Conservation (phyloP, 1,140 invertebrate species). For the Anagrus nilaparvatae region DNA sequence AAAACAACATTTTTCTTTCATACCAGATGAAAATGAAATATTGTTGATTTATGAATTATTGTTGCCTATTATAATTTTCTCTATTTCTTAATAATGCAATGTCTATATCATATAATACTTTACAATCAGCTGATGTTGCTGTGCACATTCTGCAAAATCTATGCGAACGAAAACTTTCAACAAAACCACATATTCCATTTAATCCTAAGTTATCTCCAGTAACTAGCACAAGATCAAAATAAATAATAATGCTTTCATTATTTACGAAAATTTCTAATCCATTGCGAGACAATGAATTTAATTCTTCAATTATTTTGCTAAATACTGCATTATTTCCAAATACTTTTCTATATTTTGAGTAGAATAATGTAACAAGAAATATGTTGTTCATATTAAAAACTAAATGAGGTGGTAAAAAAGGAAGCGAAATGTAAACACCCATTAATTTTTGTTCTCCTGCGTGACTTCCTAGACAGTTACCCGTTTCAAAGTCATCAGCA, state of each 20-base stretch:
- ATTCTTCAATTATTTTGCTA: constrained; percentile 13
- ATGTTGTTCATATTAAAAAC: constrained; percentile 6
- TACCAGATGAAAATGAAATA: constrained; percentile 17
- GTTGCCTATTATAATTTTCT: too few species aligned
- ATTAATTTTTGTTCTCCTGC: constrained; percentile 13
- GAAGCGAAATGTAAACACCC: constrained; percentile 8
- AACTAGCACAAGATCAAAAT: too few species aligned
- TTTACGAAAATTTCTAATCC: constrained; percentile 12
- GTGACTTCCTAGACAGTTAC: constrained; percentile 10
- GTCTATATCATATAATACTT: constrained; percentile 8
- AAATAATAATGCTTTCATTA: constrained; percentile 7
- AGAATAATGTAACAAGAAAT: constrained; percentile 10
- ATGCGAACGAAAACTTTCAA: constrained; percentile 13
- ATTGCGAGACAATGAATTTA: constrained; percentile 8
- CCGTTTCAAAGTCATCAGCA: constrained; percentile 12
- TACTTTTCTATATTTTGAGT: constrained; percentile 6
- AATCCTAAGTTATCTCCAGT: constrained; percentile 17
- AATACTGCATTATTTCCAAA: constrained; percentile 8
- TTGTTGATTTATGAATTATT: constrained; percentile 12
- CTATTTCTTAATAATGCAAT: constrained; percentile 11
- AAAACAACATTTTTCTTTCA: constrained; percentile 32
- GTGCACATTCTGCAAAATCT: constrained; percentile 17
- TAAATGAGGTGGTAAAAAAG: constrained; percentile 8
- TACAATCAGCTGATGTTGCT: constrained; percentile 10
- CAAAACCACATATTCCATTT: constrained; percentile 17